These are phyloP conservation scores for Hirtodrosophila histrioides DNA, from an alignment of 2,888 invertebrate genomes.

Conservation along the genomic window DNA sequence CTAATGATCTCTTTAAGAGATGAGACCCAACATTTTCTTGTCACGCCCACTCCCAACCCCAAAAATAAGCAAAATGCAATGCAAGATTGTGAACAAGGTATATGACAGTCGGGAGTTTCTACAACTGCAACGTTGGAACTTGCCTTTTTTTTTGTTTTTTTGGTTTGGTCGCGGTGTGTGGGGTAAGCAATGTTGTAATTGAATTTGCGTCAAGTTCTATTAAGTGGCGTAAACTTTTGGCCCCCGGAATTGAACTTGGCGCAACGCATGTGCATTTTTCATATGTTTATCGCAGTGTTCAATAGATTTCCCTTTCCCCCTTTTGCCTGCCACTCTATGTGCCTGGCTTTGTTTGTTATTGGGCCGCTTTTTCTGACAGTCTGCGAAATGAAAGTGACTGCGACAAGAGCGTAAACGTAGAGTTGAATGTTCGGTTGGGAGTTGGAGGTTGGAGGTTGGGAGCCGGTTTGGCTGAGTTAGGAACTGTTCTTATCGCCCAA, in stretches of 20 bases:
- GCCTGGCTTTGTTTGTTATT: conserved; percentile 39
- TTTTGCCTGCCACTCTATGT: not conserved
- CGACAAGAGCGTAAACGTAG: conserved; percentile 4
- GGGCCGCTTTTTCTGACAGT: conserved; percentile 58
- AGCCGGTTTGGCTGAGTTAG: conserved; percentile 25
- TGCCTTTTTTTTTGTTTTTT: no score
- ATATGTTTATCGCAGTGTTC: conserved; percentile 78
- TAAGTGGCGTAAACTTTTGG: conserved; percentile 79
- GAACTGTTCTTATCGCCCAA: conserved; percentile 62
- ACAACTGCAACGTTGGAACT: no score
- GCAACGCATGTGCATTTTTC: conserved; percentile 75
- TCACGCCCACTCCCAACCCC: no score
- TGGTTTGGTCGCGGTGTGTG: not conserved
- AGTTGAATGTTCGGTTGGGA: no score
- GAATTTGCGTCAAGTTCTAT: conserved; percentile 80
- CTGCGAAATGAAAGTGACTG: conserved; percentile 59
- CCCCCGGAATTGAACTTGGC: conserved; percentile 71
- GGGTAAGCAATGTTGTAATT: conserved; percentile 63
- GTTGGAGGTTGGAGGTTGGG: conserved; percentile 4
- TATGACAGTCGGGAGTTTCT: no score
- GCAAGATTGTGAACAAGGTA: no score
- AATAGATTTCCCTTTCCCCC: conserved; percentile 36
- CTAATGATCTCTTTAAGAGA: no score
- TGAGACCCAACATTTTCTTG: no score
- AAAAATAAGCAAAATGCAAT: no score